Conservation (phyloP, 2,888 invertebrate species). For the Apoderus coryli region DNA sequence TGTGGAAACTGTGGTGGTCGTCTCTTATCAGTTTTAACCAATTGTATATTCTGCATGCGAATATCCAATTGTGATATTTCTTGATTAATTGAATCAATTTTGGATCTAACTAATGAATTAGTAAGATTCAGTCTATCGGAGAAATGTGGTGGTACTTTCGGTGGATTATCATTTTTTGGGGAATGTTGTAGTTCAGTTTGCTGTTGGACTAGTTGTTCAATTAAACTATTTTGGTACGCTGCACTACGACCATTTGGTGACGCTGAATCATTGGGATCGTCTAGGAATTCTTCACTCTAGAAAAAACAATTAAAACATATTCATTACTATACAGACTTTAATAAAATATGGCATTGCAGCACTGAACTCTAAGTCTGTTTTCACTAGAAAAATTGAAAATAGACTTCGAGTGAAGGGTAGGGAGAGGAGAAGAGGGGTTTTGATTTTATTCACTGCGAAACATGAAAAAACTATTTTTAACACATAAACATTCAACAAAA, state of each 20-base stretch:
- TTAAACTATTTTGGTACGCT: slow-evolving; percentile 37
- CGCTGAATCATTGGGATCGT: slow-evolving; percentile 21
- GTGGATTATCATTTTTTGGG: slow-evolving; percentile 20
- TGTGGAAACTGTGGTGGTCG: slow-evolving; percentile 25
- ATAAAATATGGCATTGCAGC: too few relatives aligned
- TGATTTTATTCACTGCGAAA: too few relatives aligned
- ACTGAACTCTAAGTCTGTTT: too few relatives aligned
- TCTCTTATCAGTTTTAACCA: slow-evolving; percentile 33
- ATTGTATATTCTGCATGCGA: slow-evolving; percentile 44
- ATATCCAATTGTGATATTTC: slow-evolving; percentile 40
- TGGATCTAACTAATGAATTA: slow-evolving; percentile 27
- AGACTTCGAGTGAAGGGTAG: too few relatives aligned
- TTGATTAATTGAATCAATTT: slow-evolving; percentile 34
- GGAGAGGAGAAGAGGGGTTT: too few relatives aligned
- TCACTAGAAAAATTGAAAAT: too few relatives aligned
- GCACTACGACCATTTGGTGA: slow-evolving; percentile 24
- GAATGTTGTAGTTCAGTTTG: slow-evolving; percentile 24
- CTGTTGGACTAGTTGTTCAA: slow-evolving; percentile 35
- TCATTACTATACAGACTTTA: too few relatives aligned
- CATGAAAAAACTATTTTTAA: too few relatives aligned
- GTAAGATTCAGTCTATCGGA: slow-evolving; percentile 27
- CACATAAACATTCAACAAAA: too few relatives aligned
- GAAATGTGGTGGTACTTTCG: slow-evolving; percentile 30
- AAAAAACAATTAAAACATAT: slow-evolving; percentile 12
- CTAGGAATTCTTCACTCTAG: slow-evolving; percentile 26